A percentile compares a stretch with the other conserved stretches of the same genome.
Conservation (phyloP, 1,140 invertebrate genomes). For the Diorhabda carinulata region DNA sequence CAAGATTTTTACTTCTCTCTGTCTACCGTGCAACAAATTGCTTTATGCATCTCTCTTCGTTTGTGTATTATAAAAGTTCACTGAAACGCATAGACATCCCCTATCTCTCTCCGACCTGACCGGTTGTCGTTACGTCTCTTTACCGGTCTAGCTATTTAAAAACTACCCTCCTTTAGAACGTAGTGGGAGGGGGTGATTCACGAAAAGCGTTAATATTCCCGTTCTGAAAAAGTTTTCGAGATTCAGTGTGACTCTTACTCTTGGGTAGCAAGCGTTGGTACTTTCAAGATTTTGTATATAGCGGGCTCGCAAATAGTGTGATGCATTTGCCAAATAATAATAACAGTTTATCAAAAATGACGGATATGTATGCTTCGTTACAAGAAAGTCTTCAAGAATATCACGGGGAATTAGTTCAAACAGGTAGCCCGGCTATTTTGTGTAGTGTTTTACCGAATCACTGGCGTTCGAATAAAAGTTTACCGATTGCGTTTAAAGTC, state of each 20-base stretch:
- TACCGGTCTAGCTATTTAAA: slow-evolving; percentile 42
- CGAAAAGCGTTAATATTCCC: slow-evolving; percentile 26
- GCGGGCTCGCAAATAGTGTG: background rate
- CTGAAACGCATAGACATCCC: slow-evolving; percentile 17
- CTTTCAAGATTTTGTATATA: slow-evolving; percentile 9
- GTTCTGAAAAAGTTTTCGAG: slow-evolving; percentile 34
- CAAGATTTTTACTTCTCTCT: slow-evolving; percentile 38
- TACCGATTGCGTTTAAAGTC: slow-evolving; percentile 90
- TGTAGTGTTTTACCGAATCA: slow-evolving; percentile 87
- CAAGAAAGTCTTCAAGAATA: slow-evolving; percentile 79
- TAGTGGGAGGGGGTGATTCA: slow-evolving; percentile 25
- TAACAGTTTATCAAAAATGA: slow-evolving; percentile 53
- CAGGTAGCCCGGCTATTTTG: slow-evolving; percentile 85
- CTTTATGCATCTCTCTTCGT: slow-evolving; percentile 29
- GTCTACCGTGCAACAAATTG: slow-evolving; percentile 2
- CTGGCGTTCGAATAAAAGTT: slow-evolving; percentile 95
- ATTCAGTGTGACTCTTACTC: slow-evolving; percentile 28
- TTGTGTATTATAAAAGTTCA: slow-evolving; percentile 38
- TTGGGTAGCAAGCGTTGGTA: slow-evolving; percentile 23
- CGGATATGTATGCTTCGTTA: slow-evolving; percentile 66
- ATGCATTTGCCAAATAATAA: slow-evolving; percentile 53
- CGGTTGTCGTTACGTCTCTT: slow-evolving; percentile 27
- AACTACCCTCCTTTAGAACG: slow-evolving; percentile 47
- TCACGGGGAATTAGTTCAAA: slow-evolving; percentile 84
- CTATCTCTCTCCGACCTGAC: slow-evolving; percentile 11